Evolutionary conservation across 2,113 vertebrate species (phyloP).

Genomic region (Morone saxatilis): DNA sequence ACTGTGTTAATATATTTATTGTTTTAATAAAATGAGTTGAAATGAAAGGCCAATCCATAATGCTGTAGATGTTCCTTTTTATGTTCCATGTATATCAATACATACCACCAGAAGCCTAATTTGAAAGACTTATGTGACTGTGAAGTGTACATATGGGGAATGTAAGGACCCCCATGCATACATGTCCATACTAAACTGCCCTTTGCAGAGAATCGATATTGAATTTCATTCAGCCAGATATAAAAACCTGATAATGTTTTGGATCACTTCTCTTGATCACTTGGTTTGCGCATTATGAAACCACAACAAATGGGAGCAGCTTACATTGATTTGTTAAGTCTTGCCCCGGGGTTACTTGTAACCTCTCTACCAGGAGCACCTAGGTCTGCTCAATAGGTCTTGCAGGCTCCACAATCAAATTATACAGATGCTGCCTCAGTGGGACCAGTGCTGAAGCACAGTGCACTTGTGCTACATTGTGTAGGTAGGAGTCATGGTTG

Average conservation of each 20-base stretch:
- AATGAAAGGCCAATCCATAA: conserved; percentile 14
- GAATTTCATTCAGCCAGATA: conserved; percentile 38
- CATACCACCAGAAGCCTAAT: conserved; percentile 2
- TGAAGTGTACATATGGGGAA: conserved; percentile 6
- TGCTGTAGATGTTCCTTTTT: not conserved
- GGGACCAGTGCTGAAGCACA: not conserved
- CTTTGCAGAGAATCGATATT: conserved; percentile 43
- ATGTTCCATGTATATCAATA: not conserved
- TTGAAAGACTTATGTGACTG: conserved; percentile 39
- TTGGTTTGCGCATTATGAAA: conserved; percentile 64
- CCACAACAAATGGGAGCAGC: conserved; percentile 36
- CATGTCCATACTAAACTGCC: not conserved
- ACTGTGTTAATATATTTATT: conserved; percentile 22
- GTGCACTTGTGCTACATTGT: not conserved
- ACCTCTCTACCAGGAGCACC: conserved; percentile 34
- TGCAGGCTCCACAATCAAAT: conserved; percentile 41
- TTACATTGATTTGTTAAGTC: conserved; percentile 57
- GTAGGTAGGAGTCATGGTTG: not conserved
- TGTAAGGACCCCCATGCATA: conserved; percentile 11
- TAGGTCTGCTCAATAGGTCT: conserved; percentile 50
- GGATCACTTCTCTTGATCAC: conserved; percentile 66
- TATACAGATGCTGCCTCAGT: conserved; percentile 29
- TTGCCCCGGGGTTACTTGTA: conserved; percentile 48
- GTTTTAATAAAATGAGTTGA: conserved; percentile 23
- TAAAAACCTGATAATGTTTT: conserved; percentile 53